These are phyloP conservation scores for Scomberomorus guttatus DNA, from an alignment of 2,797 vertebrate genomes.

Conservation along the genomic window DNA sequence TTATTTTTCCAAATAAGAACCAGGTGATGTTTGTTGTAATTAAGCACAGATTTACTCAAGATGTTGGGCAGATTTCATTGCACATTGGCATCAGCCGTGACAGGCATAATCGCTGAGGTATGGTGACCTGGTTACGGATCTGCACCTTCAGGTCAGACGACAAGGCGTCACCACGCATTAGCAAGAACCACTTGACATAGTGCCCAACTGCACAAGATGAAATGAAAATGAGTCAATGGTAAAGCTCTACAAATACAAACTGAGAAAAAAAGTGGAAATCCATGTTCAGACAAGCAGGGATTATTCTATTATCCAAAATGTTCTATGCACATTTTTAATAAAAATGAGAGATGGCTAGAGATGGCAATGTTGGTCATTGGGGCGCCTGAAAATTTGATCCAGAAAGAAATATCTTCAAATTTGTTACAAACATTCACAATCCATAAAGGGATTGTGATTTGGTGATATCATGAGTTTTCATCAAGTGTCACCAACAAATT, in stretches of 20 bases:
- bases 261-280: neutral
- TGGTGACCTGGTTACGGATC: slow-evolving; percentile 50
- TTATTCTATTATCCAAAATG: slow-evolving; percentile 13
- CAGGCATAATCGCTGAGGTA: slow-evolving; percentile 36
- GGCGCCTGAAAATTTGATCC: neutral
- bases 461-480: neutral
- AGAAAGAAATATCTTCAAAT: neutral
- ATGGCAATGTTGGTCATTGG: neutral
- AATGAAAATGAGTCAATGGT: slow-evolving; percentile 32
- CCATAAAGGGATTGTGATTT: neutral
- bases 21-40: slow-evolving; percentile 16
- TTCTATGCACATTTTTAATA: neutral
- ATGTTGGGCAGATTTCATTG: slow-evolving; percentile 37
- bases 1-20: slow-evolving; percentile 1
- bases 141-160: slow-evolving; percentile 44
- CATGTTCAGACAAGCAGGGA: slow-evolving; percentile 23
- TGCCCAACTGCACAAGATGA: slow-evolving; percentile 35
- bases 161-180: slow-evolving; percentile 31
- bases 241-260: slow-evolving; percentile 26
- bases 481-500: neutral
- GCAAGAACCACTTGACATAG: slow-evolving; percentile 31
- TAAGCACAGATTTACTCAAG: slow-evolving; percentile 35
- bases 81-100: slow-evolving; percentile 23
- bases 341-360: neutral
- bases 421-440: neutral